Conservation (phyloP, 2,113 vertebrate genomes). For the Sylvia atricapilla region DNA sequence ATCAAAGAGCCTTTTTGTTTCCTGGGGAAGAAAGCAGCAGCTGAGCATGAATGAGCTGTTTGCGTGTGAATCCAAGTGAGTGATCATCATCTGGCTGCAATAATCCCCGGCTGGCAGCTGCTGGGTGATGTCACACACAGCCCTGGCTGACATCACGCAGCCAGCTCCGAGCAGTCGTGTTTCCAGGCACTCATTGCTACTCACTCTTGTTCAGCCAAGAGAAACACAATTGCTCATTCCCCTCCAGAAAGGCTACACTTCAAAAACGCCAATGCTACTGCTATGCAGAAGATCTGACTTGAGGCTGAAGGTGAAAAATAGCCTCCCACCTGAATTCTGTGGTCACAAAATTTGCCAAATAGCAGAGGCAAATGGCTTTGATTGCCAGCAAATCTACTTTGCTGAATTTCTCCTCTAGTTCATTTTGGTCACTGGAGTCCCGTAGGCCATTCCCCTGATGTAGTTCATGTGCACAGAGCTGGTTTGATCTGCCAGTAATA, state of each 20-base stretch:
- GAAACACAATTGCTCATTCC: not conserved
- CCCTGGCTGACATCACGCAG: not conserved
- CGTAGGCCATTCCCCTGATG: too few relatives aligned
- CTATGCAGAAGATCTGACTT: not conserved
- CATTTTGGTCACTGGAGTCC: not conserved
- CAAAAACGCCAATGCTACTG: not conserved
- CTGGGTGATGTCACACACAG: not conserved
- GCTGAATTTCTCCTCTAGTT: not conserved
- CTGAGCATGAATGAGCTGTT: conserved; percentile 17
- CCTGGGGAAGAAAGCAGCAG: not conserved
- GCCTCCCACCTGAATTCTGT: not conserved
- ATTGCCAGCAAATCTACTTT: not conserved
- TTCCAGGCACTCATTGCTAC: not conserved
- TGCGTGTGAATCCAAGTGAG: not conserved
- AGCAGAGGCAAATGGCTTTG: not conserved
- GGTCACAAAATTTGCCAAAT: not conserved
- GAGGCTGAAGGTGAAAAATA: not conserved
- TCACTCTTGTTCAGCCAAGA: not conserved
- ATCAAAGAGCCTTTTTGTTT: conserved; percentile 3
- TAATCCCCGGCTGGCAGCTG: conserved; percentile 4
- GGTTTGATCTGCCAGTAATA: not conserved
- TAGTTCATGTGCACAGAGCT: not conserved
- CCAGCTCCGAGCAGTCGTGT: not conserved
- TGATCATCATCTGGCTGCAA: not conserved
- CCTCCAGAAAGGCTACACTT: not conserved